Evolutionary conservation across 2,113 vertebrate genomes (phyloP).

Genomic region (Passer montanus): DNA sequence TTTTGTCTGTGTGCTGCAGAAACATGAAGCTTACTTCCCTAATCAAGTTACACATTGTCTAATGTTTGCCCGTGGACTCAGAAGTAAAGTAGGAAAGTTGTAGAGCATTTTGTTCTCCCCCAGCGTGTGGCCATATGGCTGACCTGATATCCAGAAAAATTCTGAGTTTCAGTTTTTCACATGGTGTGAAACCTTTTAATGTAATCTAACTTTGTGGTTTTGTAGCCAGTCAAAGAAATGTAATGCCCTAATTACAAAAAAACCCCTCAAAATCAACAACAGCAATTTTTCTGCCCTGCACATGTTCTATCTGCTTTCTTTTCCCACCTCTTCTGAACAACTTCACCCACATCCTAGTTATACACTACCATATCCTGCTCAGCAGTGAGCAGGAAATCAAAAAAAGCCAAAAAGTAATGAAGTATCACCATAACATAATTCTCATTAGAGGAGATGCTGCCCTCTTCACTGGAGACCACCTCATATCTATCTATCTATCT

Average conservation of each 20-base stretch:
- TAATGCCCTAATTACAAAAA: neutral
- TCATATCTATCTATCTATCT: neutral
- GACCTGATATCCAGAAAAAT: neutral
- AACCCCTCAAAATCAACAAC: neutral
- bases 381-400: neutral
- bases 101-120: neutral
- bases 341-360: neutral
- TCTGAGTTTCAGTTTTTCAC: neutral
- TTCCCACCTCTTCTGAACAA: neutral
- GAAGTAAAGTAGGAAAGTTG: neutral
- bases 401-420: neutral
- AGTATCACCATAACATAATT: neutral
- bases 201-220: neutral
- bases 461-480: neutral
- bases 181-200: neutral
- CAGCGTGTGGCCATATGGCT: accelerated
- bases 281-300: neutral
- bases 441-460: neutral
- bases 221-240: neutral
- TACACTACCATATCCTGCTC: neutral
- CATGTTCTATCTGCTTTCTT: neutral
- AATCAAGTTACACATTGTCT: neutral
- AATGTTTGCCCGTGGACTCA: neutral
- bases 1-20: neutral
- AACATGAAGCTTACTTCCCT: neutral